A percentile compares a stretch with the other conserved stretches of the same genome.
phyloP scores from a whole-genome alignment of 2,113 vertebrate genomes.

The Nycticryphes semicollaris region DNA sequence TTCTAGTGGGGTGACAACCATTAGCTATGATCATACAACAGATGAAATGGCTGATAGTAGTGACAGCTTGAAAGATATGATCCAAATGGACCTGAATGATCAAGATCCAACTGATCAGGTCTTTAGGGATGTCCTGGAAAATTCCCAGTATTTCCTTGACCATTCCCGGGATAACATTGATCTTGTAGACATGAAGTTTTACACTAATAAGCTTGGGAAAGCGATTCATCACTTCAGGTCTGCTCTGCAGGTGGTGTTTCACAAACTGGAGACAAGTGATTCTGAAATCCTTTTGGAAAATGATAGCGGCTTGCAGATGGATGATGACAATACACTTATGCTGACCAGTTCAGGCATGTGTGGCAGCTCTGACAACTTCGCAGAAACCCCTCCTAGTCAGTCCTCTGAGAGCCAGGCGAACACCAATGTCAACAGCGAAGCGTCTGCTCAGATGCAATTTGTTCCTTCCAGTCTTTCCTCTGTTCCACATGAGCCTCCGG shows the following conservation, averaged over 20 bases:
- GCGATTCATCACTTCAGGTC: conserved; percentile 86
- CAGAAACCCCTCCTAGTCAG: conserved; percentile 76
- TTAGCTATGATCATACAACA: conserved; percentile 59
- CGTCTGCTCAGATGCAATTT: conserved; percentile 26
- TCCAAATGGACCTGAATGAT: conserved; percentile 79
- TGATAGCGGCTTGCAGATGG: conserved; percentile 71
- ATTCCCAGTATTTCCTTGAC: conserved; percentile 72
- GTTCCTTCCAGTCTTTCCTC: conserved; percentile 42
- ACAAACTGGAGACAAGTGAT: conserved; percentile 80
- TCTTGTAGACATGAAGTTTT: conserved; percentile 78
- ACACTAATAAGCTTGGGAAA: conserved; percentile 83
- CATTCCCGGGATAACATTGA: conserved; percentile 72
- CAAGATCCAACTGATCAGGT: conserved; percentile 76
- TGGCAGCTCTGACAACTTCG: conserved; percentile 69
- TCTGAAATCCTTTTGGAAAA: conserved; percentile 75
- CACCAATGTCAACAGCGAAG: conserved; percentile 44
- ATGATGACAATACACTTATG: conserved; percentile 61
- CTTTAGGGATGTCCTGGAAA: conserved; percentile 79
- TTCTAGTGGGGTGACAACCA: conserved; percentile 60
- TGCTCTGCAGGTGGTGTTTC: conserved; percentile 87
- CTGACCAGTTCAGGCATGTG: conserved; percentile 64
- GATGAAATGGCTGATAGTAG: conserved; percentile 71
- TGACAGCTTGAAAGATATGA: conserved; percentile 76
- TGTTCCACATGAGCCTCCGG: conserved; percentile 32
- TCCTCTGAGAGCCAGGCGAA: conserved; percentile 73